A percentile compares a stretch with the other conserved stretches of the same genome.
These are phyloP conservation scores for Ganaspis brasiliensis DNA, from an alignment of 2,888 invertebrate genomes.

Conservation along the genomic window DNA sequence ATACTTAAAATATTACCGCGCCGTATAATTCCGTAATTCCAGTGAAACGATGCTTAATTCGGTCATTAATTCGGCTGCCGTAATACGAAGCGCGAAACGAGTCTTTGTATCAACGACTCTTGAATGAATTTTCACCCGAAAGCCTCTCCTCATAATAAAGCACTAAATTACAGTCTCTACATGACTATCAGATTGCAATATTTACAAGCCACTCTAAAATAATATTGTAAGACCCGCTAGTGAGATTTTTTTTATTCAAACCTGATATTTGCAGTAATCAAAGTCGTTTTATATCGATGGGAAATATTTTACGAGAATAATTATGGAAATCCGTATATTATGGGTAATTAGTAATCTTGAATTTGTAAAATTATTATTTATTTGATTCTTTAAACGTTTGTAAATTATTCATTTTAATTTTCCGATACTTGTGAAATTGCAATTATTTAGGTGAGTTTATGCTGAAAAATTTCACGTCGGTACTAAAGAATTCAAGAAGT, in stretches of 20 bases:
- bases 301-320: conserved; percentile 1
- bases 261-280: not conserved
- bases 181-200: conserved; percentile 7
- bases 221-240: not conserved
- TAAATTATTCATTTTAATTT: not conserved
- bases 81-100: conserved; percentile 41
- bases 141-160: not conserved
- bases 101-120: conserved; percentile 26
- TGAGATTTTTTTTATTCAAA: not conserved
- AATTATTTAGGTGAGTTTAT: conserved; percentile 9
- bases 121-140: conserved; percentile 34
- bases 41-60: conserved; percentile 68
- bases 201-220: not conserved
- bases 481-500: not conserved
- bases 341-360: conserved; percentile 5
- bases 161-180: conserved; percentile 19
- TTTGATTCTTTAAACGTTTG: not conserved
- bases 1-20: conserved; percentile 77
- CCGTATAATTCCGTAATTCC: conserved; percentile 76
- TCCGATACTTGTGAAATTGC: not conserved
- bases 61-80: conserved; percentile 67
- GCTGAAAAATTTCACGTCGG: not conserved
- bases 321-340: conserved; percentile 3
- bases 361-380: conserved; percentile 5
- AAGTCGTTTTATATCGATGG: conserved; percentile 4